Evolutionary conservation across 2,888 invertebrate genomes (phyloP).

Genomic region (Plusia festucae): DNA sequence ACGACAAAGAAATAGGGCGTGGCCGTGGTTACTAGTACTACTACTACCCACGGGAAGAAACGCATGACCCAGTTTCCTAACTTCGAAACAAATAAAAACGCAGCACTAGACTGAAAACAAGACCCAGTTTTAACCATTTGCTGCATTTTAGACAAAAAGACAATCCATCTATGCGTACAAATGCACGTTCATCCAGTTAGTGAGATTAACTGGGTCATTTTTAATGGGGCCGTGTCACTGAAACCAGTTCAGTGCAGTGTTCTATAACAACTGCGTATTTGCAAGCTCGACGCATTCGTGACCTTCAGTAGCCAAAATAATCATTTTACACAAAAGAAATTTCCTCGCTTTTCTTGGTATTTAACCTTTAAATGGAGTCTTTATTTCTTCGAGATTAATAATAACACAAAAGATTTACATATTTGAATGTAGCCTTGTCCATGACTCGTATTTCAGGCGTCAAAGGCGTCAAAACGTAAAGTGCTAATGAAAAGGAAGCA

Average conservation of each 20-base stretch:
- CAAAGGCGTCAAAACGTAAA: conserved; percentile 14
- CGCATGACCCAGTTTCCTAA: not conserved
- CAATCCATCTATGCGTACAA: conserved; percentile 30
- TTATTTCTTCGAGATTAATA: not conserved
- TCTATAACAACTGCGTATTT: conserved; percentile 39
- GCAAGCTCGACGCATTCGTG: conserved; percentile 37
- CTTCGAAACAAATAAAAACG: conserved; percentile 4
- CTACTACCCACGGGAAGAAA: not conserved
- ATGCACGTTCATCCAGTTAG: conserved; percentile 55
- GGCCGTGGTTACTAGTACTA: conserved; percentile 1
- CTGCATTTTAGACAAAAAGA: conserved; percentile 15
- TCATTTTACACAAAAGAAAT: conserved; percentile 6
- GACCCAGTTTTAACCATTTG: not conserved
- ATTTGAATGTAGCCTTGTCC: conserved; percentile 14
- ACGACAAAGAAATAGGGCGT: conserved; percentile 1
- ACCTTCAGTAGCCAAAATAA: conserved; percentile 40
- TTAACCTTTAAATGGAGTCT: not conserved
- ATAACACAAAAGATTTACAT: conserved; percentile 1
- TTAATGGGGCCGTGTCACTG: conserved; percentile 52
- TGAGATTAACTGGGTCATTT: conserved; percentile 55
- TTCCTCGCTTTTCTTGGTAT: not conserved
- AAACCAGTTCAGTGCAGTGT: conserved; percentile 51
- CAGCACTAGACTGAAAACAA: conserved; percentile 4
- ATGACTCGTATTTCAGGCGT: conserved; percentile 8
- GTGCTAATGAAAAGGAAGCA: not conserved